Evolutionary conservation across 2,888 invertebrate genomes (phyloP).

Genomic region (Andricus curvator): DNA sequence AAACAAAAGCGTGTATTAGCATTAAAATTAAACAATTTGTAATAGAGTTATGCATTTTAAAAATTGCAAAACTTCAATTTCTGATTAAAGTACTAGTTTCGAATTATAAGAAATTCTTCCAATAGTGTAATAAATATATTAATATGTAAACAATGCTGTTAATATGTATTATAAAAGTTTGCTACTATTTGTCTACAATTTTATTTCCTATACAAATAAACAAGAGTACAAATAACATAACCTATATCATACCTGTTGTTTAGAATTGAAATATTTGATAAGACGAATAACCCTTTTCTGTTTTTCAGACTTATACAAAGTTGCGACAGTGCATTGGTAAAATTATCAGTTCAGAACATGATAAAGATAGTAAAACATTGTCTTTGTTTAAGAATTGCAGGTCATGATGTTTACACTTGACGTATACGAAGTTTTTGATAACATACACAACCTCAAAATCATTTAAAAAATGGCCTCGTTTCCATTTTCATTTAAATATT

Average conservation of each 20-base stretch:
- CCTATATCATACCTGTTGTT: neutral
- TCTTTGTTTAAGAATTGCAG: neutral
- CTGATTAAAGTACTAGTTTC: too few species aligned
- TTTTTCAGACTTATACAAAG: neutral
- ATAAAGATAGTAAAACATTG: neutral
- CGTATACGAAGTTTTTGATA: neutral
- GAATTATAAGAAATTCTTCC: too few species aligned
- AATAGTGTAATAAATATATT: too few species aligned
- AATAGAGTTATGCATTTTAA: too few species aligned
- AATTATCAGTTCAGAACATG: neutral
- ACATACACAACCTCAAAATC: neutral
- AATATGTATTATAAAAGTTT: too few species aligned
- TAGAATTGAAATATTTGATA: neutral
- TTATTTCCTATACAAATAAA: neutral
- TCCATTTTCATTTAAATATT: neutral
- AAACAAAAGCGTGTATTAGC: too few species aligned
- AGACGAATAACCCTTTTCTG: neutral
- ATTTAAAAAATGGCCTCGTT: neutral
- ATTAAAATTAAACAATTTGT: too few species aligned
- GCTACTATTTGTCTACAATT: neutral
- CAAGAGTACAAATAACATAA: slow-evolving; percentile 1
- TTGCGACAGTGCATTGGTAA: neutral
- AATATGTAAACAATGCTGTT: too few species aligned
- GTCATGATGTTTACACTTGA: neutral
- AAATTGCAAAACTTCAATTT: too few species aligned